Evolutionary conservation across 2,797 vertebrate genomes (phyloP).

Genomic region (Aldrovandia affinis): DNA sequence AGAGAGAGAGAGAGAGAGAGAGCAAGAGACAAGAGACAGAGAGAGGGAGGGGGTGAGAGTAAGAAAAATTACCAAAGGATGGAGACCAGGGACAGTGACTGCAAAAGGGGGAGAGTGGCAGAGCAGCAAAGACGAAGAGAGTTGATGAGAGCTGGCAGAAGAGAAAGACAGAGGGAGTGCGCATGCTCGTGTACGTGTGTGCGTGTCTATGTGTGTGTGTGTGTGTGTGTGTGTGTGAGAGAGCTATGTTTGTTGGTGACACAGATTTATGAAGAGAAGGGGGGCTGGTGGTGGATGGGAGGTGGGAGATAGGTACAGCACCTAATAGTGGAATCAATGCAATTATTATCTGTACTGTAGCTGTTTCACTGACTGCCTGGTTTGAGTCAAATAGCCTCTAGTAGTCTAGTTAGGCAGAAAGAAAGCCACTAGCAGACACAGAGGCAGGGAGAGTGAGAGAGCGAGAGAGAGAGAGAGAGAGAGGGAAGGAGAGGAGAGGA

Average conservation of each 20-base stretch:
- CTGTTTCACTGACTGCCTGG: background rate
- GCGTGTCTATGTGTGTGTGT: background rate
- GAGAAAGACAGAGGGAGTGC: background rate
- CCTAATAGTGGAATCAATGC: conserved; percentile 11
- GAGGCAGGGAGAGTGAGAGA: background rate
- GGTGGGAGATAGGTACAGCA: conserved; percentile 18
- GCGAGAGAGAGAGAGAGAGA: conserved; percentile 5
- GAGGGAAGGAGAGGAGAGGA: background rate
- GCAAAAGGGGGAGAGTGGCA: background rate
- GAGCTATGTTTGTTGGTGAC: conserved; percentile 14
- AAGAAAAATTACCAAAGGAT: conserved; percentile 16
- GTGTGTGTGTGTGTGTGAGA: background rate
- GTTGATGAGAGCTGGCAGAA: background rate
- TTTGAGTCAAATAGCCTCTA: background rate
- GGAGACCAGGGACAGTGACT: conserved; percentile 12
- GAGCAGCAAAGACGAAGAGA: background rate
- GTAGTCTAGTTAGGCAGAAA: background rate
- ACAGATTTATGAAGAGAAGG: conserved; percentile 15
- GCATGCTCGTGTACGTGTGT: background rate
- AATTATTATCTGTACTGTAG: background rate
- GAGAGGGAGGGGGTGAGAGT: conserved; percentile 6
- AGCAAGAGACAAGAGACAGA: background rate
- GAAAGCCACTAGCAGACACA: background rate
- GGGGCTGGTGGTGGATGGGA: background rate
- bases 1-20: background rate